Evolutionary conservation across 2,888 invertebrate genomes (phyloP).

Genomic region (Caenorhabditis imperialis): DNA sequence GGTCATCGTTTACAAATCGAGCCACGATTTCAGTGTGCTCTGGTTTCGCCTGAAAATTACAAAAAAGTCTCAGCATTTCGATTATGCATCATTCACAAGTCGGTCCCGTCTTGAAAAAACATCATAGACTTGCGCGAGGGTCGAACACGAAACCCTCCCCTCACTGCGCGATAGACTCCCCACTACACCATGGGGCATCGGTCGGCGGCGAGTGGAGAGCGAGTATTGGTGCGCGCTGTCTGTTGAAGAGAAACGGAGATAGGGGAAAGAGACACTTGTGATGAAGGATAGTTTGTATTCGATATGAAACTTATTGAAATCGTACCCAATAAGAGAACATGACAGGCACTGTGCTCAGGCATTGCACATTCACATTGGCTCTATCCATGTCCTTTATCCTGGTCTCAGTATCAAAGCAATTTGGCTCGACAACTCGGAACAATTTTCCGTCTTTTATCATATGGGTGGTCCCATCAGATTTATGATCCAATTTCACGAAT

Average conservation of each 20-base stretch:
- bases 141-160: slow-evolving; percentile 13
- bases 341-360: slow-evolving; percentile 82
- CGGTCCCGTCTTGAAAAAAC: slow-evolving; percentile 58
- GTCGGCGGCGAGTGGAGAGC: background rate
- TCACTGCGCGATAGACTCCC: background rate
- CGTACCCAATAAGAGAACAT: slow-evolving; percentile 82
- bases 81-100: slow-evolving; percentile 58
- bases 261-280: too few species aligned
- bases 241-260: too few species aligned
- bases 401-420: slow-evolving; percentile 81
- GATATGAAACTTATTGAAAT: slow-evolving; percentile 13
- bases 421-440: slow-evolving; percentile 80
- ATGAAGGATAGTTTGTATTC: too few species aligned
- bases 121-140: slow-evolving; percentile 26
- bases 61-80: slow-evolving; percentile 33
- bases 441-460: slow-evolving; percentile 81
- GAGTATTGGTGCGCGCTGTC: slow-evolving; percentile 8
- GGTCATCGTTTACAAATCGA: slow-evolving; percentile 81
- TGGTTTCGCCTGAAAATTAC: slow-evolving; percentile 80
- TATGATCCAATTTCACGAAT: slow-evolving; percentile 80
- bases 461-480: slow-evolving; percentile 77
- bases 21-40: slow-evolving; percentile 80
- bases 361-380: slow-evolving; percentile 81
- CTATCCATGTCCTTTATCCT: slow-evolving; percentile 81
- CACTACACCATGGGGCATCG: slow-evolving; percentile 31